Base-by-base conservation (phyloP, 1,140 invertebrate genomes). In the Eueides isabella region DNA sequence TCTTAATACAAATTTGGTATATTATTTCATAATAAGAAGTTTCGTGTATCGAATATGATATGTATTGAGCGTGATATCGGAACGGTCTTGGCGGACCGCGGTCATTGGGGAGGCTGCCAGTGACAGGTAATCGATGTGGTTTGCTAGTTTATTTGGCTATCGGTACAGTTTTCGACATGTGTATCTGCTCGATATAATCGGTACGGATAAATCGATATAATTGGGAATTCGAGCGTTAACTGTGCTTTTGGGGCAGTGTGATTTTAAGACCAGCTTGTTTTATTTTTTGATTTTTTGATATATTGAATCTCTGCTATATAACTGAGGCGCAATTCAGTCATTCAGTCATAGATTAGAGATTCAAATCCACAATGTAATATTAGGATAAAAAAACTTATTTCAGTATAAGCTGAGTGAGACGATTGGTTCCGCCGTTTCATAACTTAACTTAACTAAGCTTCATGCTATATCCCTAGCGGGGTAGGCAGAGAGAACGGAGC, bases 131-230 rank as follows among this genome's bases (percentile, higher is more conserved):
- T 92, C 90, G 88, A 92, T 92, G 86, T 85, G 86, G 87, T 87
- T 85, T 86, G 82, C 87, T 91, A 90, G 90, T 92, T 92, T 92
- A 92, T 92, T 91, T 91, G 88, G 90, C 90, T 91, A 92, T 91
- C 88, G 84, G 87, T 85, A 84, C 84, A 85, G 88, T 80, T 88
- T 83, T 80, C 85, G 81, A 86, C 82, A 88, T 86, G 86, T 89
- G 87, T 91, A 91, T 91, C 85, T 87, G 86, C 85, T 85, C 83
- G 85, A 87, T 89, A 87, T 86, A 88, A 89, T 88, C 87, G 83
- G 84, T 84, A 67, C 30, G 55, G 74, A 75, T 75, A 70, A 72
- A 72, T 72, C 44, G 67, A 75, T 61, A 68, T 65, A 33, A 55
- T 64, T 69, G 68, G 33, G 31, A 63, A 70, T 23, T 70, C 55